Evolutionary conservation across 2,113 vertebrate species (phyloP).

Genomic region (Chionomys nivalis): DNA sequence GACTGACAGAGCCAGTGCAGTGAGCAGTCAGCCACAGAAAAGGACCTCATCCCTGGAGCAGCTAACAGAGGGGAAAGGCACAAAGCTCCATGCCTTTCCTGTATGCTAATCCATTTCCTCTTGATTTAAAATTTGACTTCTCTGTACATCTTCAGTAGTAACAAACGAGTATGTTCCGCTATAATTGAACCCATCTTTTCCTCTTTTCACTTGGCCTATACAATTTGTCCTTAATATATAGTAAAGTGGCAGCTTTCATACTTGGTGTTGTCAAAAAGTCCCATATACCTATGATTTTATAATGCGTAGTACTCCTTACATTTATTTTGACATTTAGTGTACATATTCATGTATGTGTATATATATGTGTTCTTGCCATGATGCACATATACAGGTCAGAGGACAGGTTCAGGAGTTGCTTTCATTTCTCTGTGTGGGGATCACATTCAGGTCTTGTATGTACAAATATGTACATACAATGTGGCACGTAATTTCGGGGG

Average conservation of each 20-base stretch:
- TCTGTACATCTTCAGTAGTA: conserved; percentile 10
- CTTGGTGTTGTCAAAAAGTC: conserved; percentile 19
- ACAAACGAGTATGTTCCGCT: conserved; percentile 17
- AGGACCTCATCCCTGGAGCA: not conserved
- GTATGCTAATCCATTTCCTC: not conserved
- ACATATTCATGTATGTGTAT: not conserved
- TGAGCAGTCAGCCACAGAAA: not conserved
- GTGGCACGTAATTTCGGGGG: not conserved
- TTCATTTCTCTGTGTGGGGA: not conserved
- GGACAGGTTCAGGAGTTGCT: not conserved
- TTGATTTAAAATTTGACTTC: conserved; percentile 1
- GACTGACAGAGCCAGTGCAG: not conserved
- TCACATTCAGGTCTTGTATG: not conserved
- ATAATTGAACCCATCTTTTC: not conserved
- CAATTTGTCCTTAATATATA: conserved; percentile 25
- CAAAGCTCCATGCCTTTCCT: not conserved
- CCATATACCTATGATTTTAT: conserved; percentile 16
- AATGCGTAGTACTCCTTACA: conserved; percentile 16
- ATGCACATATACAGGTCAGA: too few species aligned
- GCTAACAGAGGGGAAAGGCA: not conserved
- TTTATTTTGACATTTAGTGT: not conserved
- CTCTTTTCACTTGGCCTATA: not conserved
- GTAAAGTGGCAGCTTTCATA: not conserved
- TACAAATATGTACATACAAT: not conserved
- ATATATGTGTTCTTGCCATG: not conserved